Conservation (phyloP, 2,113 vertebrate species). For the Ciconia stormi region DNA sequence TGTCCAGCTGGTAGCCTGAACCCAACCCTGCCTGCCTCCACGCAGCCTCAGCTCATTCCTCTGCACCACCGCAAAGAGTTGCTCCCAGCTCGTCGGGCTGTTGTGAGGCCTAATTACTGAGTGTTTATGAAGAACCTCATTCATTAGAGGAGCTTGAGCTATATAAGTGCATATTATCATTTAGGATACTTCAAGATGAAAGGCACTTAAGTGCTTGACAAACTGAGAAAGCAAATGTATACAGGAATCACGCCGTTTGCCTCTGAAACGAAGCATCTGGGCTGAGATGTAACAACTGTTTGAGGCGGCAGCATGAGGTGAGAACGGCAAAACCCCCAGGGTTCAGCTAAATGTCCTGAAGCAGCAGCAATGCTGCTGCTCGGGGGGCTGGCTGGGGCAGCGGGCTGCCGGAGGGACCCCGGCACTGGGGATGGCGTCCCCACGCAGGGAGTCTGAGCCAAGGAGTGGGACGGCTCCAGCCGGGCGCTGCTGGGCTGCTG, state of each 20-base stretch:
- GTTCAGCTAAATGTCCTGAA: background rate
- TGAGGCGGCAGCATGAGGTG: fast-evolving
- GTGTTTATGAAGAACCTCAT: constrained; percentile 53
- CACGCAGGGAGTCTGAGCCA: fast-evolving
- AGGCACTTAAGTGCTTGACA: constrained; percentile 65
- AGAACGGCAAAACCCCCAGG: background rate
- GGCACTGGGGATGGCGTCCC: background rate
- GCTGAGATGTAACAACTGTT: constrained; percentile 34
- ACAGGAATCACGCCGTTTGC: background rate
- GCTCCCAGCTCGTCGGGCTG: background rate
- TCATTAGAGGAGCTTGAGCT: constrained; percentile 56
- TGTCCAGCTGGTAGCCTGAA: background rate
- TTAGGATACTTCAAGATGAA: constrained; percentile 65
- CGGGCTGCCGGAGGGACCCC: background rate
- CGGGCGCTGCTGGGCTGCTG: background rate
- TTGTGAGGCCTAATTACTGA: constrained; percentile 29
- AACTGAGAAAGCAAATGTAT: constrained; percentile 52
- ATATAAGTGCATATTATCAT: constrained; percentile 53
- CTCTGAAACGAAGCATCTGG: constrained; percentile 39
- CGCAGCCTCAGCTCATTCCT: background rate
- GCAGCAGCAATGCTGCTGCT: background rate
- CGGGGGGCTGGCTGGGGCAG: fast-evolving
- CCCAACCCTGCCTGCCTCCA: background rate
- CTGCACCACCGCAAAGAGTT: background rate
- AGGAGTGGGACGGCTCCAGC: fast-evolving